Evolutionary conservation across 2,888 invertebrate species (phyloP).

Genomic region (Serrognathus titanus): DNA sequence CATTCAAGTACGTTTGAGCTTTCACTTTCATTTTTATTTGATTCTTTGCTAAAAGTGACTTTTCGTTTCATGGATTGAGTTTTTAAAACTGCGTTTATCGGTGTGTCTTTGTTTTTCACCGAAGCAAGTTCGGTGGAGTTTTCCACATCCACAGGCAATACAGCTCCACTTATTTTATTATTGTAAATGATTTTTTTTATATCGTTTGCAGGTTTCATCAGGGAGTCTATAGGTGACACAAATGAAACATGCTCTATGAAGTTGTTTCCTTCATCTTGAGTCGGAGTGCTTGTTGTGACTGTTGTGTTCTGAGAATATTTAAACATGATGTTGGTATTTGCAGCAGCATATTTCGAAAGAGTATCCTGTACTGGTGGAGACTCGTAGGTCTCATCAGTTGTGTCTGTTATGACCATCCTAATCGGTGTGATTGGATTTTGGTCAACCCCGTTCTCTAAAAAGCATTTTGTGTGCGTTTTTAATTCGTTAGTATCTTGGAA

Average conservation of each 20-base stretch:
- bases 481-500: conserved; percentile 34
- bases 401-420: conserved; percentile 22
- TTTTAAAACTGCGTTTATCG: not conserved
- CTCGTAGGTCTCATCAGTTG: conserved; percentile 16
- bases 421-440: conserved; percentile 10
- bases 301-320: conserved; percentile 9
- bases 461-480: conserved; percentile 30
- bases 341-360: conserved; percentile 13
- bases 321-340: conserved; percentile 11
- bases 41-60: not conserved
- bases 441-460: conserved; percentile 6
- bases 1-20: no score
- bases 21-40: no score
- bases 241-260: conserved; percentile 25
- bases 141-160: no score
- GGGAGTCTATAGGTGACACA: conserved; percentile 32
- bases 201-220: not conserved
- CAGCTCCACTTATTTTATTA: no score
- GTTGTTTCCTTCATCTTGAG: conserved; percentile 28
- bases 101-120: no score
- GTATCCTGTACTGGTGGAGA: conserved; percentile 25
- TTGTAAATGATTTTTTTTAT: no score
- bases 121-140: no score
- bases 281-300: conserved; percentile 37
- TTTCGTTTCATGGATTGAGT: not conserved